Percentiles rank a stretch among this genome's conserved stretches.
phyloP scores from a whole-genome alignment of 2,797 vertebrate genomes.

The Cyprinella venusta region DNA sequence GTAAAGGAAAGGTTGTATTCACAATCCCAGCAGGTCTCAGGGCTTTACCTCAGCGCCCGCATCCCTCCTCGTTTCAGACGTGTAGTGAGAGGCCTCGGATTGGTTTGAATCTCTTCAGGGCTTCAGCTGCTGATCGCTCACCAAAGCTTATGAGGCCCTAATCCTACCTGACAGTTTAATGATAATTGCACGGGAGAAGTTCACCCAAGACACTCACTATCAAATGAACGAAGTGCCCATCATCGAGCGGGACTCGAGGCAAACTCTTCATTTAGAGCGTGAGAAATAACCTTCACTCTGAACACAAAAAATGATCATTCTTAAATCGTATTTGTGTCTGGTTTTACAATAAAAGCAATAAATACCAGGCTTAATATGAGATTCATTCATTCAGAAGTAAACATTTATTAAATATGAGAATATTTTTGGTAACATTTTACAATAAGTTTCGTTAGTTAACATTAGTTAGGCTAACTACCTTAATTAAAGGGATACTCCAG shows the following conservation, averaged over 20 bases:
- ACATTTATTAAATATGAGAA: too few relatives aligned
- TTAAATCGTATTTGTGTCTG: neutral
- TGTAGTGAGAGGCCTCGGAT: constrained; percentile 61
- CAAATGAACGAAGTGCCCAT: constrained; percentile 62
- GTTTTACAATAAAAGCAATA: neutral
- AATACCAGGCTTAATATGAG: neutral
- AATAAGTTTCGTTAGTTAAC: too few relatives aligned
- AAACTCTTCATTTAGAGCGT: constrained; percentile 64
- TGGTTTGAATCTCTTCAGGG: constrained; percentile 62
- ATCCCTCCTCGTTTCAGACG: constrained; percentile 56
- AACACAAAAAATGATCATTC: neutral
- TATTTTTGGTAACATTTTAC: too few relatives aligned
- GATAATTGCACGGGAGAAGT: constrained; percentile 72
- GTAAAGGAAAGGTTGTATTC: constrained; percentile 64
- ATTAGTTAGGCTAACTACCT: too few relatives aligned
- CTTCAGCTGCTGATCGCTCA: constrained; percentile 66
- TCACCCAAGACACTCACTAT: constrained; percentile 68
- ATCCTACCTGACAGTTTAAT: constrained; percentile 78
- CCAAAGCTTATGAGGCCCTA: constrained; percentile 69
- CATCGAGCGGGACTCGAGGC: constrained; percentile 63
- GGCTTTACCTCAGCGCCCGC: constrained; percentile 53
- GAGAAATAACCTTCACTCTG: constrained; percentile 63
- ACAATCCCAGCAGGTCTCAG: constrained; percentile 66
- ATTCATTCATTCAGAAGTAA: neutral
- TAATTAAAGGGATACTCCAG: too few relatives aligned